Percentiles rank a stretch among this genome's conserved stretches.
Evolutionary conservation across 1,140 invertebrate species (phyloP).

Genomic region (Meloidogyne floridensis): DNA sequence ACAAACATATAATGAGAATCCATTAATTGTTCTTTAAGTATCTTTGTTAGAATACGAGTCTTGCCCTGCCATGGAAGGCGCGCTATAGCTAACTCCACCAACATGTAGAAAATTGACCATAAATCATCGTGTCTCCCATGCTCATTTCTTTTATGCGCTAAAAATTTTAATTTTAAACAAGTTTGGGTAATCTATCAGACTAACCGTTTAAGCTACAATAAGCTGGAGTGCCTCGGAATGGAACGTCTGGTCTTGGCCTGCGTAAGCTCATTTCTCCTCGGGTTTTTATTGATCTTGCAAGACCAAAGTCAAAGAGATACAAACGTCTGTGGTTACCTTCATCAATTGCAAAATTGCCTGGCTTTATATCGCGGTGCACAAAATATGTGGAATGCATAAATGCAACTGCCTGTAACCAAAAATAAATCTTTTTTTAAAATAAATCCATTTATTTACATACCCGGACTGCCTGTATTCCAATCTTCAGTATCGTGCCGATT

Average conservation of each 20-base stretch:
- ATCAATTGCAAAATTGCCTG: neutral
- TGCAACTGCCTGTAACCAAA: neutral
- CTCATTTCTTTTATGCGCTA: neutral
- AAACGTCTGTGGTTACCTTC: neutral
- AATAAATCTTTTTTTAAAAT: neutral
- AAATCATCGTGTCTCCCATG: neutral
- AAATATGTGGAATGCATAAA: neutral
- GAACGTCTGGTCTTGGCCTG: neutral
- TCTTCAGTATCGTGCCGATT: neutral
- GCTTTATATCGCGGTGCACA: neutral
- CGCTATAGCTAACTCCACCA: neutral
- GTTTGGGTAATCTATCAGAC: neutral
- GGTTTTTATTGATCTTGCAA: neutral
- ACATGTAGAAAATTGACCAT: neutral
- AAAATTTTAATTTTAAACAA: neutral
- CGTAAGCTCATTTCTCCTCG: neutral
- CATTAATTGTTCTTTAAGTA: neutral
- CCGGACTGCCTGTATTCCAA: neutral
- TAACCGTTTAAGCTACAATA: constrained; percentile 2
- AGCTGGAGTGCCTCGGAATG: neutral
- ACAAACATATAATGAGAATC: neutral
- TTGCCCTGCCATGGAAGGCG: neutral
- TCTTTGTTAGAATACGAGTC: neutral
- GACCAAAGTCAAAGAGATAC: neutral
- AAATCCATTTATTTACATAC: neutral